Evolutionary conservation across 2,113 vertebrate species (phyloP), one percentile per base, ranked within the genome.

Genomic region (Urocolius indicus): DNA sequence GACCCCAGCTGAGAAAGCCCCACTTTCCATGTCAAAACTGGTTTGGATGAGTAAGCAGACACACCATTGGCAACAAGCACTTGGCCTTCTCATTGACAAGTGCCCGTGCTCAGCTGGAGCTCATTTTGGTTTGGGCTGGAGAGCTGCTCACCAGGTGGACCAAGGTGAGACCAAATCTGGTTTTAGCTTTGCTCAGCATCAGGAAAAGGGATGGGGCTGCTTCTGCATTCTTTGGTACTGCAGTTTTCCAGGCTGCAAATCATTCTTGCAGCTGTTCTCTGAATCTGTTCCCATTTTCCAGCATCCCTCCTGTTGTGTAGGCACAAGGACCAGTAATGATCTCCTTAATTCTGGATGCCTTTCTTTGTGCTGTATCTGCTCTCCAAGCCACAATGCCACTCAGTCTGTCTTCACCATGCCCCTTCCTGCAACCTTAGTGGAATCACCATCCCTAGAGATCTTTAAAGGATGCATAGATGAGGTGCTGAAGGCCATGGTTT

Each of bases 31-130:
- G 5, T 3, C 32, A 54, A 4, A 79, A 46, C n/a, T n/a, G 34
- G 1, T 54, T 32, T 58, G 71, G 43, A 6, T 20, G 45, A 20
- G 27, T 29, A 34, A 54, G 23, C 59, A 81, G 24, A 20, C 46
- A 4, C 58, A 8, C 3, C 0, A 0, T 29, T 46, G 23, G 19
- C 48, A 51, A 34, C 24, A 43, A 29, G 13, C 11, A 10, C 77
- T 89, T 87, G 21, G 7, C 12, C 66, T 54, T 61, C 63, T 62
- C 51, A 2, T 27, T 55, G 46, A 10, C 21, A 38, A 49, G 16
- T 23, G 43, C 3, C 12, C 11, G 34, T 27, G 51, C n/a, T 49
- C 29, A 51, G 17, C 13, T 38, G 78, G 24, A 45, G 55, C 54
- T 55, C 5, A 0, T 2, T 18, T 8, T n/a, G 57, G 6, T 63